Conservation (phyloP, 2,113 vertebrate species). For the Paraplagusia blochii region DNA sequence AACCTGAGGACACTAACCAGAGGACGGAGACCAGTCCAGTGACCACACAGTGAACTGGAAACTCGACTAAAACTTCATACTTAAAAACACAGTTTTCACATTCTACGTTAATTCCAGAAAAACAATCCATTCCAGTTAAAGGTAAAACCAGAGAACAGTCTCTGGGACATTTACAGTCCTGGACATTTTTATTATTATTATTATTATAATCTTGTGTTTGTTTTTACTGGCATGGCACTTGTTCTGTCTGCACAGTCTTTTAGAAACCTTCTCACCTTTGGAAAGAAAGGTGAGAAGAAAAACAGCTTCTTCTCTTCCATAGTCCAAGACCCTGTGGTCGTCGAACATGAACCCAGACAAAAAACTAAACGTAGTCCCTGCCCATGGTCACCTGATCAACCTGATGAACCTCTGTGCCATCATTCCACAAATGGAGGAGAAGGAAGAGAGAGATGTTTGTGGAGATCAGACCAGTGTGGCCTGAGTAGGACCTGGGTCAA, state of each 20-base stretch:
- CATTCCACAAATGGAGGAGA: constrained; percentile 54
- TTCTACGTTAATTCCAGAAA: constrained; percentile 22
- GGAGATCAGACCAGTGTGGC: constrained; percentile 16
- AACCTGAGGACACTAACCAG: constrained; percentile 78
- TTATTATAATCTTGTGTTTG: constrained; percentile 5
- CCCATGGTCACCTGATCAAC: constrained; percentile 10
- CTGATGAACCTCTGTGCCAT: constrained; percentile 32
- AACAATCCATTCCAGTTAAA: constrained; percentile 57
- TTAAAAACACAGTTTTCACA: constrained; percentile 14
- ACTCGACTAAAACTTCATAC: constrained; percentile 18
- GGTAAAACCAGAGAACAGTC: constrained; percentile 11
- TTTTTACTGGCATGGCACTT: constrained; percentile 5
- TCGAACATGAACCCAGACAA: too few species aligned
- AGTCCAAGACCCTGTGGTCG: too few species aligned
- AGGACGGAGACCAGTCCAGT: constrained; percentile 36
- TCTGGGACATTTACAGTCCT: constrained; percentile 24
- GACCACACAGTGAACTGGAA: constrained; percentile 11
- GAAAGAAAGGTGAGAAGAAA: too few species aligned
- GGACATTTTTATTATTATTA: constrained; percentile 20
- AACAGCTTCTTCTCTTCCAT: too few species aligned
- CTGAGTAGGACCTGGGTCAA: constrained; percentile 38
- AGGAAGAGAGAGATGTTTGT: neutral
- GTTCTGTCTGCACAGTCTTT: constrained; percentile 16
- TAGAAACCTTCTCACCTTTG: too few species aligned
- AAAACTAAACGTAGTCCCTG: neutral